Percentiles rank a stretch among this genome's conserved stretches.
Evolutionary conservation across 2,797 vertebrate species (phyloP).

Genomic region (Poliocrania exsul): DNA sequence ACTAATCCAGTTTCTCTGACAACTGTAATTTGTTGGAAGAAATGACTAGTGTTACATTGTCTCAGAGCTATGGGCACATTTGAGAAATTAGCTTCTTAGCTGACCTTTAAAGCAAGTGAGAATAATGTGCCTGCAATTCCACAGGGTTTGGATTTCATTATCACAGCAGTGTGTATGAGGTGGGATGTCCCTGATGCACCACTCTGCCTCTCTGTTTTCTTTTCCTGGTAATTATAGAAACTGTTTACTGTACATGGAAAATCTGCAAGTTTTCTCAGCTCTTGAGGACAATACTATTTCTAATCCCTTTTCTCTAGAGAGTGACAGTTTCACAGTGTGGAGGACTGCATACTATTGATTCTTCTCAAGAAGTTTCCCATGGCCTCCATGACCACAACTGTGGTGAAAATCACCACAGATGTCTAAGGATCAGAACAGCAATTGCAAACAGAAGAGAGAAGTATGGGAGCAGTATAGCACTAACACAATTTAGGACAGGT

Average conservation of each 20-base stretch:
- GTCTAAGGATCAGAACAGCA: neutral
- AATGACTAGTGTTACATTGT: neutral
- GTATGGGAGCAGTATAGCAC: neutral
- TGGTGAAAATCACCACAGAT: neutral
- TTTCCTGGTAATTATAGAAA: constrained; percentile 42
- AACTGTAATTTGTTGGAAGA: constrained; percentile 8
- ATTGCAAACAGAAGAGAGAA: neutral
- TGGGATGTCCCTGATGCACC: neutral
- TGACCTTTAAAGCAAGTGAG: constrained; percentile 51
- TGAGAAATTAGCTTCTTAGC: constrained; percentile 14
- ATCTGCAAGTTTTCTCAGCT: constrained; percentile 59
- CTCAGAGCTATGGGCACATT: neutral
- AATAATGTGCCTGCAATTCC: neutral
- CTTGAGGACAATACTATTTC: constrained; percentile 26
- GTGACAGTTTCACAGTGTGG: neutral
- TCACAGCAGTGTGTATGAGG: neutral
- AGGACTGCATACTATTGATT: neutral
- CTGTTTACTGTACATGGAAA: constrained; percentile 22
- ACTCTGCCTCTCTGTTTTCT: constrained; percentile 17
- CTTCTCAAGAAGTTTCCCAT: constrained; percentile 38
- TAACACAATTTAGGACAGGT: neutral
- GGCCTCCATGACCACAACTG: neutral
- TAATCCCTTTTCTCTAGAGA: constrained; percentile 34
- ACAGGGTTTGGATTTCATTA: constrained; percentile 40
- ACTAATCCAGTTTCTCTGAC: constrained; percentile 41